phyloP scores from a whole-genome alignment of 2,797 vertebrate species.

The Molothrus aeneus region DNA sequence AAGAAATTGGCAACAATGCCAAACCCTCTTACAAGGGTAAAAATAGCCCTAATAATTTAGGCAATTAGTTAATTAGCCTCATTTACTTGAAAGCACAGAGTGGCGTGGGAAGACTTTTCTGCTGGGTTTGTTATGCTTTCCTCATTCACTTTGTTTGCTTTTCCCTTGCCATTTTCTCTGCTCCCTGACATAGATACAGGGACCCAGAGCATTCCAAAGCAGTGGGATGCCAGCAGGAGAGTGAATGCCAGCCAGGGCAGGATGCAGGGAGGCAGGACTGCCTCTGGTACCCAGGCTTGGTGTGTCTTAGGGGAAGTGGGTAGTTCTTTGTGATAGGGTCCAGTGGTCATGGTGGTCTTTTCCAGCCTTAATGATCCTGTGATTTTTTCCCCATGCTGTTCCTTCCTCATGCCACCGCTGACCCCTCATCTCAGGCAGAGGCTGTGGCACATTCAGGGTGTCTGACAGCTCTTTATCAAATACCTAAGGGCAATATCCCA shows the following conservation, averaged over 20 bases:
- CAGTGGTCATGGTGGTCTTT: not conserved
- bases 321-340: not conserved
- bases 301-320: not conserved
- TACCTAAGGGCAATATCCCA: too few species aligned
- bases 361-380: not conserved
- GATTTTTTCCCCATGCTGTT: not conserved
- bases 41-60: constrained; percentile 64
- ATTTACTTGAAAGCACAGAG: constrained; percentile 64
- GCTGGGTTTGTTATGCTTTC: constrained; percentile 38
- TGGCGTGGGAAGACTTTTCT: constrained; percentile 35
- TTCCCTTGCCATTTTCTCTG: not conserved
- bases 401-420: not conserved
- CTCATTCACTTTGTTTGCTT: constrained; percentile 24
- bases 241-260: not conserved
- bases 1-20: constrained; percentile 9
- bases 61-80: constrained; percentile 72
- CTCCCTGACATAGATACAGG: not conserved
- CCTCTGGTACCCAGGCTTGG: not conserved
- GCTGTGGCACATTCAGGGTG: not conserved
- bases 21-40: constrained; percentile 25
- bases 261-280: not conserved
- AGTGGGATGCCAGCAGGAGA: not conserved
- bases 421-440: not conserved
- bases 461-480: too few species aligned
- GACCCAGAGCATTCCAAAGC: not conserved